phyloP scores from a whole-genome alignment of 2,888 invertebrate genomes.

The Dynastes tityus region DNA sequence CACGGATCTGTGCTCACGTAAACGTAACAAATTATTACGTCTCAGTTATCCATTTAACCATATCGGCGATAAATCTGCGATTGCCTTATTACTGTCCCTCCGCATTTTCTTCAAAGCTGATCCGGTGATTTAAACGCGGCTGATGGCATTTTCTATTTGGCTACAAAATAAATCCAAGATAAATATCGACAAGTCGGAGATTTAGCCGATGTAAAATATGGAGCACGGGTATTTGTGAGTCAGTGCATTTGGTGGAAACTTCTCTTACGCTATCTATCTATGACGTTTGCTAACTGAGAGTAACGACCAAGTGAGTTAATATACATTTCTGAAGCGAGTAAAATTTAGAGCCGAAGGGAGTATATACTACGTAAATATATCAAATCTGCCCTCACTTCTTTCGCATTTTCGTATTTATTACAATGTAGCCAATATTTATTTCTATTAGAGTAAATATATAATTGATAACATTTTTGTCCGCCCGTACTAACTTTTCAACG shows the following conservation, averaged over 20 bases:
- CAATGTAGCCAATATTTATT: too few relatives aligned
- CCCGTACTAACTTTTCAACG: too few relatives aligned
- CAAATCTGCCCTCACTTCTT: too few relatives aligned
- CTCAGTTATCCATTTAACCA: constrained; percentile 28
- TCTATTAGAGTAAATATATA: too few relatives aligned
- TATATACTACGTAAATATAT: background rate
- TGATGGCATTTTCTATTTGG: constrained; percentile 41
- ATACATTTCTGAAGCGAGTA: constrained; percentile 12
- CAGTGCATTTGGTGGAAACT: constrained; percentile 21
- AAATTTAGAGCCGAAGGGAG: constrained; percentile 15
- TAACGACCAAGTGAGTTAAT: constrained; percentile 8
- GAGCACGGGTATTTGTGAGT: constrained; percentile 18
- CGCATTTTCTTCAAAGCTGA: constrained; percentile 36
- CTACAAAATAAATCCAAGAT: constrained; percentile 44
- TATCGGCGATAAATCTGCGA: constrained; percentile 45
- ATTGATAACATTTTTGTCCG: too few relatives aligned
- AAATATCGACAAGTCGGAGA: constrained; percentile 41
- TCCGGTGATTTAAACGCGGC: constrained; percentile 43
- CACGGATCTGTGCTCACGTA: background rate
- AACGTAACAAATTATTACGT: constrained; percentile 33
- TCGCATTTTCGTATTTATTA: too few relatives aligned
- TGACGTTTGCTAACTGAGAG: constrained; percentile 28
- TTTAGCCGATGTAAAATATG: constrained; percentile 43
- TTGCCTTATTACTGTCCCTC: constrained; percentile 41
- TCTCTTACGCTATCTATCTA: constrained; percentile 29